Conservation (phyloP, 2,797 vertebrate genomes). For the Squalus acanthias region DNA sequence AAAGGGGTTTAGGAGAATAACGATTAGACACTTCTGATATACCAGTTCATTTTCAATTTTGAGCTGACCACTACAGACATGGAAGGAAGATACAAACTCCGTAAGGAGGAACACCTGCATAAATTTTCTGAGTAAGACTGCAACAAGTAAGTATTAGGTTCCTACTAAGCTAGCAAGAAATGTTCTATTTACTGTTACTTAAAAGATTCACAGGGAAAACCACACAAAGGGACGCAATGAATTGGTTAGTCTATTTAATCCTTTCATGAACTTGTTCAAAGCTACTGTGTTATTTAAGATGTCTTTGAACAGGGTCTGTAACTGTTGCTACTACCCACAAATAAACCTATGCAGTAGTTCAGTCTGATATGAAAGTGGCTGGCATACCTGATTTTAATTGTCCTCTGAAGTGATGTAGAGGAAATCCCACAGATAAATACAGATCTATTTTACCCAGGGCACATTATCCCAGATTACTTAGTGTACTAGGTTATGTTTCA, state of each 20-base stretch:
- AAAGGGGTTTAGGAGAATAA: no score
- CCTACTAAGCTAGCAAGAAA: no score
- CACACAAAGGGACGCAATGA: background rate
- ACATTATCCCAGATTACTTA: background rate
- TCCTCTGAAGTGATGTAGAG: background rate
- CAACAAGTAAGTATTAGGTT: no score
- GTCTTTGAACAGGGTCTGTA: background rate
- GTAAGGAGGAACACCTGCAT: no score
- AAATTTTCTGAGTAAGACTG: no score
- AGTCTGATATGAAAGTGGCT: background rate
- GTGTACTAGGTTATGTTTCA: background rate
- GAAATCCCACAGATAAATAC: background rate
- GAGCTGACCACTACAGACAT: no score
- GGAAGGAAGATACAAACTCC: no score
- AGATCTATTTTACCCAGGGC: background rate
- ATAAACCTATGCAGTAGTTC: background rate
- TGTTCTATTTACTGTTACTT: no score
- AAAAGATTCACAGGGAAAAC: background rate
- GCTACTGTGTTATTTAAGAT: no score
- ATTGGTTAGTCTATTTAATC: background rate
- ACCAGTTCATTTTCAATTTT: no score
- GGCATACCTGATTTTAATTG: background rate
- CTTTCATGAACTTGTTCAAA: background rate
- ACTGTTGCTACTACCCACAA: background rate
- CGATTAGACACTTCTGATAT: no score